Base-by-base conservation (phyloP, 2,888 invertebrate genomes). In the Drosophila antonietae region DNA sequence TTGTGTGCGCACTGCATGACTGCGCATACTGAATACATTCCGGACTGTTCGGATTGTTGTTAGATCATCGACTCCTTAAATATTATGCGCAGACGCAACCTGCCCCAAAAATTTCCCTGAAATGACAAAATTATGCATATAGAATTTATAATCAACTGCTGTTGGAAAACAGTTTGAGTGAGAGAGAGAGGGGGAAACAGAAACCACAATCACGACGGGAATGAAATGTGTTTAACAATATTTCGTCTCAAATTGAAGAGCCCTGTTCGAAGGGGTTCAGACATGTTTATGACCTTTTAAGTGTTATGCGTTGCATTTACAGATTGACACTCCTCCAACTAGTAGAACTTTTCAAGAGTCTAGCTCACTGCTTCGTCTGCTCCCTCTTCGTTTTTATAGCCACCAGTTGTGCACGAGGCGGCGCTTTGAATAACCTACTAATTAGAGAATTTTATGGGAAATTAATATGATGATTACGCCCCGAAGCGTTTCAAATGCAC, bases 391-490 rank as follows among this genome's bases (percentile, higher is more conserved):
- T n/a, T 67, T 73, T 77, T 74, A 78, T 75, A 62, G 71, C 62
- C 81, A 66, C 84, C 71, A 80, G 78, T 79, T 73, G 81, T 68
- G 87, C 75, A 33, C 12, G 7, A n/a, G 7, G 72, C 84, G 73
- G 65, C 68, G 75, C 73, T 65, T 79, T 89, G 83, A 86, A 86
- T 89, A 74, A 55, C 52, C 68, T 41, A 66, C 88, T 89, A 88
- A 86, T 86, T 88, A 79, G 79, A 71, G 79, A 70, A 14, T 72
- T 88, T 89, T 74, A 88, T 89, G 72, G 66, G 75, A 81, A 82
- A 82, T 81, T 89, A 89, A 89, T 82, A 66, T 75, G 55, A 55
- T 28, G 83, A 77, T 75, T 75, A 71, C 86, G 76, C 81, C 83
- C 53, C 73, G 28, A 68, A 69, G 55, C 62, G 61, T 59, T 71